These are phyloP conservation scores for Actinemys pallida DNA, from an alignment of 2,113 vertebrate genomes.

Conservation along the genomic window DNA sequence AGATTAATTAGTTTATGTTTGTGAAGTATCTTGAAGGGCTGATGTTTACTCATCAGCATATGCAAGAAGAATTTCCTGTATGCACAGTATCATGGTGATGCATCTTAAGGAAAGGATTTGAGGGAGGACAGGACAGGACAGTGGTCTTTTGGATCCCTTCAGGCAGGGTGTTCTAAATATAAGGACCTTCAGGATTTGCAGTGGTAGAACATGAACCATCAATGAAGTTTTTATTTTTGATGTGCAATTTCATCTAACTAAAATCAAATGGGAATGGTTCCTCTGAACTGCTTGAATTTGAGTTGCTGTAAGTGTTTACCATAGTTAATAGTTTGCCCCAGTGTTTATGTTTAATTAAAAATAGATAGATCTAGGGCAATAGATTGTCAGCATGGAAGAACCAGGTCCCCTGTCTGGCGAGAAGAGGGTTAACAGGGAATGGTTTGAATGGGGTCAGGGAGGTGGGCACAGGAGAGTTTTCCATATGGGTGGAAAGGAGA, in stretches of 20 bases:
- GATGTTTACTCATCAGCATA: not conserved
- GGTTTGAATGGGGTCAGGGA: not conserved
- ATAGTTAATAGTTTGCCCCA: not conserved
- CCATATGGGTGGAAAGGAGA: not conserved
- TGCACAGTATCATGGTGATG: not conserved
- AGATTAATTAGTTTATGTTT: constrained; percentile 66
- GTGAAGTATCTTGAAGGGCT: constrained; percentile 29
- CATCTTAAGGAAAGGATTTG: not conserved
- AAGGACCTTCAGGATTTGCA: not conserved
- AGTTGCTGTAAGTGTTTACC: not conserved
- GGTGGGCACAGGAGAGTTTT: not conserved
- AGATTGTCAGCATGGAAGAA: not conserved
- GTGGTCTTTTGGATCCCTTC: not conserved
- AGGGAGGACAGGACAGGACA: not conserved
- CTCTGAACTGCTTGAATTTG: not conserved
- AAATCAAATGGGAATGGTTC: not conserved
- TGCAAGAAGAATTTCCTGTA: not conserved
- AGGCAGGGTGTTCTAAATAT: not conserved
- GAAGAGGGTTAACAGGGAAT: not conserved
- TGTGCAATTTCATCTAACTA: not conserved
- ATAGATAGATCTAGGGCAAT: not conserved
- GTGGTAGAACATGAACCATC: not conserved
- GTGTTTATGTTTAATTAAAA: not conserved
- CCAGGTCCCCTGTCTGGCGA: not conserved
- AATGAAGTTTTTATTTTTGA: not conserved